Evolutionary conservation across 2,888 invertebrate genomes (phyloP), one percentile per base, ranked within the genome.

Genomic region (Celastrina argiolus): DNA sequence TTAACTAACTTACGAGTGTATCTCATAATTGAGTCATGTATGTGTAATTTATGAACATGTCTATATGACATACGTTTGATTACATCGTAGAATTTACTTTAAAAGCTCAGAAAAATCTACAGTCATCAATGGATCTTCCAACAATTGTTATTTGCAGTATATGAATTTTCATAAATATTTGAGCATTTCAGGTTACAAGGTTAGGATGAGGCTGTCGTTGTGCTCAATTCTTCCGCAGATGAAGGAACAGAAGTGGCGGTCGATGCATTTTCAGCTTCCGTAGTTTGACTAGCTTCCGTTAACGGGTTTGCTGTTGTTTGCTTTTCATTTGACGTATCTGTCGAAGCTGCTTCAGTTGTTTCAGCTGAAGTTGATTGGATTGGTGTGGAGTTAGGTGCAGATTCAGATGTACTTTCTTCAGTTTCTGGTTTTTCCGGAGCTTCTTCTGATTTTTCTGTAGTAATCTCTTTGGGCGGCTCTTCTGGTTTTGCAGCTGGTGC

Each of bases 291-390:
- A 68, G 67, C 34, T 66, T 69, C 70, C 59, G 69, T 65, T 16
- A 67, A 66, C 51, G 64, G 70, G 56, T 67, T 69, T 68, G 58
- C 68, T 70, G 63, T 67, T 1, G 69, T 58, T 26, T 56, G 31
- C 14, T 63, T 65, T 56, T 68, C 69, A 68, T 66, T 59, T 63
- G 68, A 68, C 66, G 65, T 69, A 63, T 69, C 68, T 42, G 76
- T 73, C 68, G 73, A 69, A 68, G 72, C 72, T 68, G 74, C 72
- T 58, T 76, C 75, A 66, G 73, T 73, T 28, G 72, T 73, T 51
- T 74, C 70, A 39, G 72, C 68, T 28, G 73, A 66, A 63, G 70
- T 51, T 66, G 68, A 56, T 63, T 69, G 67, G 69, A 71, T 68
- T 65, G 71, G 51, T 67, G 71, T 66, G 56, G 51, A 63, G 39